Evolutionary conservation across 1,140 invertebrate genomes (phyloP).

Genomic region (Megathymus violae): DNA sequence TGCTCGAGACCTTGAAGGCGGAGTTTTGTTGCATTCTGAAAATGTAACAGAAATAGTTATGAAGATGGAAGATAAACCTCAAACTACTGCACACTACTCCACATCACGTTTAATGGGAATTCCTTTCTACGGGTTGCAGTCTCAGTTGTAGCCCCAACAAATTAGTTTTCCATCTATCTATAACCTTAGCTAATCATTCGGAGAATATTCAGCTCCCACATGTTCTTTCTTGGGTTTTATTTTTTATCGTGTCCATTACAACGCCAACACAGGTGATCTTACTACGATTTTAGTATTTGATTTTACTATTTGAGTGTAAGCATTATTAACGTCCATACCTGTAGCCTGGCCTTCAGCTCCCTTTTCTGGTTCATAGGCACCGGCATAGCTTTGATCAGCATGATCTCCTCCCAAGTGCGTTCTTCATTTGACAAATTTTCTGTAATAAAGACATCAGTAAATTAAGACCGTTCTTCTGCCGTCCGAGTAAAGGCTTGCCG

Average conservation of each 20-base stretch:
- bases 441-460: slow-evolving; percentile 46
- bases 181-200: too few relatives aligned
- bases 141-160: too few relatives aligned
- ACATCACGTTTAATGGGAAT: too few relatives aligned
- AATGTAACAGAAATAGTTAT: slow-evolving; percentile 12
- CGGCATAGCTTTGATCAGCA: slow-evolving; percentile 92
- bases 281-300: too few relatives aligned
- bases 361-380: slow-evolving; percentile 92
- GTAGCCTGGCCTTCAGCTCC: slow-evolving; percentile 90
- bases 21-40: slow-evolving; percentile 90
- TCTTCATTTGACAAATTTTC: slow-evolving; percentile 93
- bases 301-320: neutral
- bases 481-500: neutral
- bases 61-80: too few relatives aligned
- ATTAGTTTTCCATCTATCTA: too few relatives aligned
- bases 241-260: too few relatives aligned
- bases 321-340: slow-evolving; percentile 82
- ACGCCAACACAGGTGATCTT: too few relatives aligned
- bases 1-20: slow-evolving; percentile 91
- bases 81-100: too few relatives aligned
- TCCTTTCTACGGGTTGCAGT: too few relatives aligned
- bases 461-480: neutral
- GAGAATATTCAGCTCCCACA: too few relatives aligned
- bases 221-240: too few relatives aligned
- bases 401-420: slow-evolving; percentile 93